phyloP scores from a whole-genome alignment of 2,888 invertebrate species.

The Rotaria magnacalcarata region DNA sequence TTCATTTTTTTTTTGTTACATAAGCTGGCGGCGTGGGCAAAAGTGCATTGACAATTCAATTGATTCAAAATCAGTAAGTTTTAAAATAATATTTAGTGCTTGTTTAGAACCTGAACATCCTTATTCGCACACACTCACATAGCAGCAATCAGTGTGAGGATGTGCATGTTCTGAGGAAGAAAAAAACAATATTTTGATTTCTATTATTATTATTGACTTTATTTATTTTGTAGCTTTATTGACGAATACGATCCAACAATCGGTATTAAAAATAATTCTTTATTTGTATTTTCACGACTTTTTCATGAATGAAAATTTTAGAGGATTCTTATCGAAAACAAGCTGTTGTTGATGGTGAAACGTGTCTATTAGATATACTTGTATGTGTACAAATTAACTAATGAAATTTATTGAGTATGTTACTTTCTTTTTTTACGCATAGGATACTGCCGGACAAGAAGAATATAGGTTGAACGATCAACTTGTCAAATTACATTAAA shows the following conservation, averaged over 20 bases:
- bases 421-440: background rate
- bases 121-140: too few relatives aligned
- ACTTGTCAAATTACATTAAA: background rate
- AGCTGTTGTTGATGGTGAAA: slow-evolving; percentile 87
- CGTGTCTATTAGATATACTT: slow-evolving; percentile 92
- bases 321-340: slow-evolving; percentile 97
- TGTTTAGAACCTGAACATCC: too few relatives aligned
- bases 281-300: background rate
- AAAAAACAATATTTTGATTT: background rate
- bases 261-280: slow-evolving; percentile 52
- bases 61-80: slow-evolving; percentile 45
- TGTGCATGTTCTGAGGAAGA: too few relatives aligned
- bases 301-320: slow-evolving; percentile 48
- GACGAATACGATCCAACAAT: slow-evolving; percentile 99
- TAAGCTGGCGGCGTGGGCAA: slow-evolving; percentile 87
- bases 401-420: background rate
- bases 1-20: background rate
- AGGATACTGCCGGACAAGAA: slow-evolving; percentile 97
- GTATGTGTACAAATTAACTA: background rate
- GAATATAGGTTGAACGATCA: slow-evolving; percentile 70
- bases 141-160: too few relatives aligned
- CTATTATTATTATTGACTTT: background rate
- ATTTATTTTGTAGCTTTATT: slow-evolving; percentile 62
- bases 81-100: background rate
- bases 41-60: slow-evolving; percentile 73